These are phyloP conservation scores for Chionoecetes opilio DNA, from an alignment of 1,140 invertebrate genomes.

Conservation along the genomic window DNA sequence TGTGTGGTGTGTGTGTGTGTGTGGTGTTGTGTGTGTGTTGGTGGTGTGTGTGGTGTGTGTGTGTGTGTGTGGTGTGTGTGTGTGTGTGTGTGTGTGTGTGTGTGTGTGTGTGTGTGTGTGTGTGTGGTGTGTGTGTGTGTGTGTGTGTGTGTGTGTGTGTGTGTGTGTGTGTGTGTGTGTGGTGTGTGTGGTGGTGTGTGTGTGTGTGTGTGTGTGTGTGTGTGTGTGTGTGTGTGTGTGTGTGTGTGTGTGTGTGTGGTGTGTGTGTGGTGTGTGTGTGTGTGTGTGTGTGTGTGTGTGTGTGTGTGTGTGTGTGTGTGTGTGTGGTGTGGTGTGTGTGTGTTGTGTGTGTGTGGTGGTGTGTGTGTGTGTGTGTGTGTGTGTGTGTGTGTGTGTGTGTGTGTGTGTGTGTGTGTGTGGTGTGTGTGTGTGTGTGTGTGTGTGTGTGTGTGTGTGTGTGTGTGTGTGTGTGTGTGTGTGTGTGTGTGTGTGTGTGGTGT, in stretches of 20 bases:
- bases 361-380: conserved; percentile 41
- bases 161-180: conserved; percentile 56
- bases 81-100: conserved; percentile 56
- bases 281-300: conserved; percentile 56
- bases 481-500: conserved; percentile 54
- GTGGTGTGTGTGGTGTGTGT: too few relatives aligned
- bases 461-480: conserved; percentile 56
- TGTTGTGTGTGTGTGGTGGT: conserved; percentile 56
- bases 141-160: conserved; percentile 46
- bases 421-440: conserved; percentile 51
- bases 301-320: conserved; percentile 56
- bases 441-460: conserved; percentile 56
- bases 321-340: too few relatives aligned
- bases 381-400: conserved; percentile 33
- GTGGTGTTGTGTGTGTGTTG: too few relatives aligned
- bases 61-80: conserved; percentile 56
- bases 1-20: conserved; percentile 57
- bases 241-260: conserved; percentile 11
- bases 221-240: conserved; percentile 54
- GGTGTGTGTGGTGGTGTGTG: too few relatives aligned
- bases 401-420: background rate
- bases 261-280: too few relatives aligned
- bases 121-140: conserved; percentile 35
- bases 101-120: conserved; percentile 40
- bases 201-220: conserved; percentile 56